Percentiles rank a stretch among this genome's conserved stretches.
Conservation (phyloP, 2,888 invertebrate genomes). For the Agrochola circellaris region DNA sequence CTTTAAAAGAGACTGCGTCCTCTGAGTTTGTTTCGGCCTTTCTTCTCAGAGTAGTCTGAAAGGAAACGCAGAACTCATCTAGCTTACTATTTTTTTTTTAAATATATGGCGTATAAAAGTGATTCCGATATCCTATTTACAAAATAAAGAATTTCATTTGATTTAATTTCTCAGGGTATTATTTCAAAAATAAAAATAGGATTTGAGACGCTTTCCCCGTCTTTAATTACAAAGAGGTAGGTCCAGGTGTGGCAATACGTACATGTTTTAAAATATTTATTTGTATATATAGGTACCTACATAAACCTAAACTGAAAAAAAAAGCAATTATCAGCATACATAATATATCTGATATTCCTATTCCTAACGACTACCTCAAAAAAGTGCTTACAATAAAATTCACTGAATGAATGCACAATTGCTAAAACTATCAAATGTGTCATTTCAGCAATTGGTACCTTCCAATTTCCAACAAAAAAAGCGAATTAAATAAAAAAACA, state of each 20-base stretch:
- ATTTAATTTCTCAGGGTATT: no score
- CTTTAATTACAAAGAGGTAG: no score
- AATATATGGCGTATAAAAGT: no score
- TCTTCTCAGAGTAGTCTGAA: no score
- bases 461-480: not conserved
- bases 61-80: no score
- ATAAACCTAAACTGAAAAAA: not conserved
- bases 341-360: no score
- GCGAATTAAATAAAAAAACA: slow-evolving; percentile 54
- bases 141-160: no score
- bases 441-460: not conserved
- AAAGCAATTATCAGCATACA: no score
- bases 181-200: not conserved
- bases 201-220: not conserved
- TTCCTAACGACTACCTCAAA: not conserved
- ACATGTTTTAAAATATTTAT: not conserved
- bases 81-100: no score
- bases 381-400: not conserved
- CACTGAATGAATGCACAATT: not conserved
- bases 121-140: no score
- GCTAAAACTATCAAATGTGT: not conserved
- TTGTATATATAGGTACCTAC: not conserved
- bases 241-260: not conserved
- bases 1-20: no score
- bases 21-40: no score